These are phyloP conservation scores for Hyles euphorbiae DNA, from an alignment of 1,140 invertebrate species.

Conservation along the genomic window DNA sequence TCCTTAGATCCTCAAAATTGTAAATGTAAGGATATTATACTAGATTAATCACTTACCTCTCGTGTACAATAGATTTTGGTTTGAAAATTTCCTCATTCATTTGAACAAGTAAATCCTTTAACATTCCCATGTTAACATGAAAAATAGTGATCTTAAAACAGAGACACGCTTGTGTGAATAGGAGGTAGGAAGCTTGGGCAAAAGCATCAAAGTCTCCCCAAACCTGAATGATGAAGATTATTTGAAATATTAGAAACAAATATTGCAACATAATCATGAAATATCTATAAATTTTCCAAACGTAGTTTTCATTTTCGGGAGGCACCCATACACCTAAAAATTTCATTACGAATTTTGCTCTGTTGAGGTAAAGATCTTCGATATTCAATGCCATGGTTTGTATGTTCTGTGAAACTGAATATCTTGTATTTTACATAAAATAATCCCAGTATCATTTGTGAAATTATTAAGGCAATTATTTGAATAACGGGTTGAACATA, in stretches of 20 bases:
- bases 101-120: slow-evolving; percentile 36
- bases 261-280: slow-evolving; percentile 60
- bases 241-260: slow-evolving; percentile 58
- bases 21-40: neutral
- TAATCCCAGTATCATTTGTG: no score
- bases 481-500: no score
- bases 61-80: slow-evolving; percentile 36
- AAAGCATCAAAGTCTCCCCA: slow-evolving; percentile 60
- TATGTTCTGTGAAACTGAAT: no score
- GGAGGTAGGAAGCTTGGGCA: slow-evolving; percentile 52
- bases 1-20: neutral
- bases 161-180: slow-evolving; percentile 62
- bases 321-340: slow-evolving; percentile 59
- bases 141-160: slow-evolving; percentile 62
- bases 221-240: slow-evolving; percentile 51
- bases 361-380: slow-evolving; percentile 51
- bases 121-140: slow-evolving; percentile 38
- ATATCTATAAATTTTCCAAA: slow-evolving; percentile 36
- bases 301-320: slow-evolving; percentile 25
- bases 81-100: slow-evolving; percentile 54
- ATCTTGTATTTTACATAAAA: no score
- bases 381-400: slow-evolving; percentile 11
- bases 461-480: no score
- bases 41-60: slow-evolving; percentile 32
- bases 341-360: slow-evolving; percentile 59